Conservation (phyloP, 92 coral and sea anemone genomes). For the Galaxea fascicularis region DNA sequence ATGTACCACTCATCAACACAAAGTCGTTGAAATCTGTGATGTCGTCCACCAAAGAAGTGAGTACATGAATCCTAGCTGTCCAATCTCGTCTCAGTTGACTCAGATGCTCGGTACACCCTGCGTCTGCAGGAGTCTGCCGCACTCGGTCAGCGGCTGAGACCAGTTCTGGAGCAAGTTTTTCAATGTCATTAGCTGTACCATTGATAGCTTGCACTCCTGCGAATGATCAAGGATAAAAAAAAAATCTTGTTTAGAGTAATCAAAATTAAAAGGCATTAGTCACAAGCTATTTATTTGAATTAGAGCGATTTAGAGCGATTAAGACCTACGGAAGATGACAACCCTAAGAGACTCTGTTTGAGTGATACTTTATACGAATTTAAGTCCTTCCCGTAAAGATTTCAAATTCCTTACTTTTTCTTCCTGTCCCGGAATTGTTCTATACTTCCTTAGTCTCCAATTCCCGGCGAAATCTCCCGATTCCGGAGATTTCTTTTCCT, state of each 20-base stretch:
- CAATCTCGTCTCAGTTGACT: conserved; percentile 84
- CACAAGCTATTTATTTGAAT: too few relatives aligned
- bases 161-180: conserved; percentile 75
- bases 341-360: too few relatives aligned
- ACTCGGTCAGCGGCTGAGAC: conserved; percentile 76
- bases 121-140: conserved; percentile 77
- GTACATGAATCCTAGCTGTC: conserved; percentile 75
- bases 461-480: too few relatives aligned
- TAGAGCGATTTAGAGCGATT: too few relatives aligned
- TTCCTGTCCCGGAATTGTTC: too few relatives aligned
- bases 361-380: too few relatives aligned
- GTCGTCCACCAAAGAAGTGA: conserved; percentile 85
- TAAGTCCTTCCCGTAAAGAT: too few relatives aligned
- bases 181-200: conserved; percentile 75
- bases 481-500: too few relatives aligned
- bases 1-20: conserved; percentile 74
- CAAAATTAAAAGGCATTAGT: background rate
- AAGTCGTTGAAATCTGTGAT: conserved; percentile 86
- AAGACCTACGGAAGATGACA: too few relatives aligned
- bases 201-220: conserved; percentile 88
- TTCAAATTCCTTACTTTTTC: too few relatives aligned
- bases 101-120: conserved; percentile 69
- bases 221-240: background rate
- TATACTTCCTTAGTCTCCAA: too few relatives aligned
- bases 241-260: background rate